phyloP scores from a whole-genome alignment of 2,113 vertebrate genomes.

The Penelope pileata region DNA sequence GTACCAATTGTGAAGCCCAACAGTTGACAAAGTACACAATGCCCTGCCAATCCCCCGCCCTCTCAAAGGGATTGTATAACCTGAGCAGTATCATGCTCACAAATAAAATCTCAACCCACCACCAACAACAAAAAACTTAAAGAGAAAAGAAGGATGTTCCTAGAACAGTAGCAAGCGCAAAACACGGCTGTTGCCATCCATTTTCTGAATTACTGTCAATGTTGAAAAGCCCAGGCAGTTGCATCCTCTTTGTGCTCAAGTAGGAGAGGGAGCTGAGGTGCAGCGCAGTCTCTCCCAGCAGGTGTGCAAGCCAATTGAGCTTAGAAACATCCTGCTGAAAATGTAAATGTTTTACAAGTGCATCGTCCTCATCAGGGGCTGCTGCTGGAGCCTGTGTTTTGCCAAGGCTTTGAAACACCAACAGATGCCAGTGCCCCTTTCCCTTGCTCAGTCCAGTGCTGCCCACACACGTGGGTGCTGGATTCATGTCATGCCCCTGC shows the following conservation, averaged over 20 bases:
- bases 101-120: neutral
- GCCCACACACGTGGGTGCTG: neutral
- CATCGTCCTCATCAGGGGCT: neutral
- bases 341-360: constrained; percentile 32
- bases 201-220: constrained; percentile 43
- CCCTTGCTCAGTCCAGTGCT: neutral
- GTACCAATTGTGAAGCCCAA: neutral
- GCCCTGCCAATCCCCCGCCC: neutral
- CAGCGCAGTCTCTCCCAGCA: constrained; percentile 31
- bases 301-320: constrained; percentile 30
- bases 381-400: neutral
- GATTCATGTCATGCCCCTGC: neutral
- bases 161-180: neutral
- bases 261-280: neutral
- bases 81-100: neutral
- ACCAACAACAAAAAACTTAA: rapidly evolving
- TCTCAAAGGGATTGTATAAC: neutral
- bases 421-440: neutral
- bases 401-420: neutral
- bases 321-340: constrained; percentile 57
- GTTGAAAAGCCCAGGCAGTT: neutral
- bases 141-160: neutral
- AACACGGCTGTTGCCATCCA: neutral
- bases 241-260: neutral
- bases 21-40: neutral